These are phyloP conservation scores for Halyomorpha halys DNA, from an alignment of 1,140 invertebrate genomes.

Conservation along the genomic window DNA sequence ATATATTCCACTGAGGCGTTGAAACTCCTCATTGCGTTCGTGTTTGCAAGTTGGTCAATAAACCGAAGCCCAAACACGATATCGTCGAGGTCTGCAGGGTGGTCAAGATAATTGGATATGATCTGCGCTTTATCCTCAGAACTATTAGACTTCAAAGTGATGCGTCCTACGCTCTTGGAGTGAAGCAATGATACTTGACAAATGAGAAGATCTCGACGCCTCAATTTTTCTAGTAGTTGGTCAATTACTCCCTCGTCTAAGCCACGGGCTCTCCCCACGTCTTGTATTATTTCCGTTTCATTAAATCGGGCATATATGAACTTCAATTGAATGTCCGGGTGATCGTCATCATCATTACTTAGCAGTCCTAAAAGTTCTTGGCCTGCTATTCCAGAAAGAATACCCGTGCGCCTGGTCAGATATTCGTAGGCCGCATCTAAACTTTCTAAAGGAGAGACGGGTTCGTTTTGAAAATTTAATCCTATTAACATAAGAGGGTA, in stretches of 20 bases:
- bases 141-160: constrained; percentile 40
- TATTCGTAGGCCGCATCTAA: constrained; percentile 40
- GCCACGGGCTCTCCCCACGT: background rate
- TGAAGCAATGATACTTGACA: constrained; percentile 39
- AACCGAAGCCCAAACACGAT: constrained; percentile 44
- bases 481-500: constrained; percentile 20
- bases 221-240: constrained; percentile 37
- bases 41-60: constrained; percentile 38
- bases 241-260: constrained; percentile 63
- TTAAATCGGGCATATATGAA: constrained; percentile 32
- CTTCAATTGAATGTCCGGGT: constrained; percentile 36
- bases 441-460: constrained; percentile 29
- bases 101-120: constrained; percentile 43
- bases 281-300: constrained; percentile 51
- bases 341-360: constrained; percentile 34
- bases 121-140: constrained; percentile 48
- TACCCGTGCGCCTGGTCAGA: constrained; percentile 38
- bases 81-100: constrained; percentile 26
- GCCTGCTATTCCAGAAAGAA: constrained; percentile 36
- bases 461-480: background rate
- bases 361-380: constrained; percentile 37
- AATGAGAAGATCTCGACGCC: constrained; percentile 45
- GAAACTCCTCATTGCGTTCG: constrained; percentile 47
- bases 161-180: constrained; percentile 39
- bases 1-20: constrained; percentile 8